These are phyloP conservation scores for Chymomyza caudatula DNA, from an alignment of 2,888 invertebrate species.

Conservation along the genomic window DNA sequence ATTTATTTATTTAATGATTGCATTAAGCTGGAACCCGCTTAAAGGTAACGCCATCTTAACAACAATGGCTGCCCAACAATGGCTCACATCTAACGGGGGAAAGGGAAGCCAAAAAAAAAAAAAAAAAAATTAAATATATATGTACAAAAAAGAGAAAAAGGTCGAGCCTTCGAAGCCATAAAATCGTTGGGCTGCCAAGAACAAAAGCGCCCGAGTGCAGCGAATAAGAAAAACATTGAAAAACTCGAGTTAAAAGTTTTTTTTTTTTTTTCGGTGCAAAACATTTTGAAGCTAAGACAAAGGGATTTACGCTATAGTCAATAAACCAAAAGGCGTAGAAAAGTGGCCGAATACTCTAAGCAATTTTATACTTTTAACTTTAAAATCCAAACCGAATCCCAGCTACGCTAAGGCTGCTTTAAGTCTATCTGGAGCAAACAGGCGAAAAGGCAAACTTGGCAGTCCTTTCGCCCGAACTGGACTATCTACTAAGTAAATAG, in stretches of 20 bases:
- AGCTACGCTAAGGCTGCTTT: background rate
- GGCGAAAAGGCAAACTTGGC: too few species aligned
- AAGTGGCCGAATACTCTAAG: background rate
- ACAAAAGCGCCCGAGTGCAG: constrained; percentile 1
- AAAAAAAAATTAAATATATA: too few species aligned
- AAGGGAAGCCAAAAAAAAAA: background rate
- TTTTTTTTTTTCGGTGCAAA: constrained; percentile 19
- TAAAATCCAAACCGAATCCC: background rate
- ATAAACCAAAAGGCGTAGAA: constrained; percentile 35
- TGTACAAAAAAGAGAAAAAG: background rate
- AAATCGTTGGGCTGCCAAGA: constrained; percentile 30
- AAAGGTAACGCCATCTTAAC: background rate
- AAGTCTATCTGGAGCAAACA: too few species aligned
- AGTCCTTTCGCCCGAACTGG: too few species aligned
- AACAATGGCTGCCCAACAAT: background rate
- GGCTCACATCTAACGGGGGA: background rate
- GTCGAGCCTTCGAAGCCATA: constrained; percentile 20
- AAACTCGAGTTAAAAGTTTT: constrained; percentile 51
- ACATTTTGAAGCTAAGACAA: constrained; percentile 29
- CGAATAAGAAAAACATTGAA: constrained; percentile 34
- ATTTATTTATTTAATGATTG: constrained; percentile 49
- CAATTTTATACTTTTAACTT: too few species aligned
- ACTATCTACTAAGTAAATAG: background rate
- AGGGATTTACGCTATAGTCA: constrained; percentile 39
- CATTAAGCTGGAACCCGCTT: background rate